phyloP scores from a whole-genome alignment of 1,140 invertebrate species.

The Lycorma delicatula region DNA sequence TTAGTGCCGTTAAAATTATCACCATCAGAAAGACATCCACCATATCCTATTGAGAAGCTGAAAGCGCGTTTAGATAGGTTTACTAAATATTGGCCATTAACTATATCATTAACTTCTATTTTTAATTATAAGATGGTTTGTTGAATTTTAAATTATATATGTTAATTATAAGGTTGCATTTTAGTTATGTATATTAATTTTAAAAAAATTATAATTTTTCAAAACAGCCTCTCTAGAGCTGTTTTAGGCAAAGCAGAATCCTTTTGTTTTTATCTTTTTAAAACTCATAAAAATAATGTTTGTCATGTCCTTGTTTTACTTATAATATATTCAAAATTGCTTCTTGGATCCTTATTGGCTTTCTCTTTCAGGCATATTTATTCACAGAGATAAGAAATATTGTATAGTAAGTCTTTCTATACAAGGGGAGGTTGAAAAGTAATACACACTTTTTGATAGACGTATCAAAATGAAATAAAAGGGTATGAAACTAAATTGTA shows the following conservation, averaged over 20 bases:
- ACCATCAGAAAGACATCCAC: constrained; percentile 18
- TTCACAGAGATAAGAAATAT: no score
- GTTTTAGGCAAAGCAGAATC: not conserved
- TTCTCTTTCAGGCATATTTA: no score
- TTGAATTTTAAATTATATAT: constrained; percentile 14
- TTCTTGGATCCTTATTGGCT: no score
- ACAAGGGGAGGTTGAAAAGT: no score
- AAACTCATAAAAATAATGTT: no score
- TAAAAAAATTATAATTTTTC: not conserved
- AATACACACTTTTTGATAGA: no score
- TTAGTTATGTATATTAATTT: not conserved
- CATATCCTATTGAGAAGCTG: constrained; percentile 46
- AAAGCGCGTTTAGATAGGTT: constrained; percentile 60
- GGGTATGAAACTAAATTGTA: no score
- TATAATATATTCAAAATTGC: no score
- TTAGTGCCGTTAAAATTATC: constrained; percentile 52
- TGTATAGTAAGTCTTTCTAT: no score
- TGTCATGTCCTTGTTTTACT: no score
- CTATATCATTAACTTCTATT: constrained; percentile 80
- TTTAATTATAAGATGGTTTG: constrained; percentile 77
- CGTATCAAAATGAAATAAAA: no score
- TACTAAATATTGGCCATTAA: constrained; percentile 88
- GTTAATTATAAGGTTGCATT: not conserved
- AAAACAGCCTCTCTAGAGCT: no score
- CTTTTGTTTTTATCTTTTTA: not conserved